phyloP scores from a whole-genome alignment of 1,140 invertebrate genomes.

The Pseudachorutes palmiensis region DNA sequence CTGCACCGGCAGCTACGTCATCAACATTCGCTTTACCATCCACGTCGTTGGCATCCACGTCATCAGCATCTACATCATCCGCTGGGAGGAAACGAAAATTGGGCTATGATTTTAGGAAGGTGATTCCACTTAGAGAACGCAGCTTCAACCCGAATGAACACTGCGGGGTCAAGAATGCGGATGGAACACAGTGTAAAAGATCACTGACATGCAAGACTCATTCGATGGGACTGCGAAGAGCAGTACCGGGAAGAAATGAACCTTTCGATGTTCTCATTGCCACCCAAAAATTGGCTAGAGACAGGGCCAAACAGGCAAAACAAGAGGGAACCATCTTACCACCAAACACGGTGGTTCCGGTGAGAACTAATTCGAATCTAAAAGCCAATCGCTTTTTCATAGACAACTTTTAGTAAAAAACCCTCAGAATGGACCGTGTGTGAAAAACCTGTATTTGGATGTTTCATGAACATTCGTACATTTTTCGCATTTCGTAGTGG shows the following conservation, averaged over 20 bases:
- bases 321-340: background rate
- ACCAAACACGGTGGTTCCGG: background rate
- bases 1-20: no score
- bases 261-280: conserved; percentile 69
- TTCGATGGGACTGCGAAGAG: conserved; percentile 61
- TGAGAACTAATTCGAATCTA: no score
- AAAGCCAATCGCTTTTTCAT: no score
- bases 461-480: no score
- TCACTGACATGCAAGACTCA: conserved; percentile 78
- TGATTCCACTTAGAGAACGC: conserved; percentile 54
- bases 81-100: background rate
- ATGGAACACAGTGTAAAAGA: conserved; percentile 61
- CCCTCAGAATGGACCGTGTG: no score
- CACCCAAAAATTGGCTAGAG: conserved; percentile 62
- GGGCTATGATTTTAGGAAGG: conserved; percentile 12
- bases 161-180: conserved; percentile 65
- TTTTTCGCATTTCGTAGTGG: no score
- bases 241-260: conserved; percentile 63
- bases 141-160: conserved; percentile 73
- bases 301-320: conserved; percentile 36
- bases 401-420: no score
- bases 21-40: background rate
- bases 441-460: no score
- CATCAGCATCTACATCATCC: background rate
- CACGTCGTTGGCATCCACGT: background rate